Percentiles rank a stretch among this genome's conserved stretches.
Evolutionary conservation across 2,797 vertebrate genomes (phyloP).

Genomic region (Ctenopoma multispine): DNA sequence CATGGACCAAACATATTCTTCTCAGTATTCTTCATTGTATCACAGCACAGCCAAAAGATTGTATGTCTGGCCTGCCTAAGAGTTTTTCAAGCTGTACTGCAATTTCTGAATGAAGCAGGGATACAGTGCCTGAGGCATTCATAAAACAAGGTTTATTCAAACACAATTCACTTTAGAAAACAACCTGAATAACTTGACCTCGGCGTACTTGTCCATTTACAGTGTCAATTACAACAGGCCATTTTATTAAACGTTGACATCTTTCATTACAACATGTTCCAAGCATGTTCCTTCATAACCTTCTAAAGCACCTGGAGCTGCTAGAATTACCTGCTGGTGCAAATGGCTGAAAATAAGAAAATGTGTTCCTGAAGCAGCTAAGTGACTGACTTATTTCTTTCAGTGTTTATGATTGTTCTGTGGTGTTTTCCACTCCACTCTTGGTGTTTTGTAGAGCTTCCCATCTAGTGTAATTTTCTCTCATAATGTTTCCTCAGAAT

Average conservation of each 20-base stretch:
- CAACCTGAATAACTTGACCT: constrained; percentile 3
- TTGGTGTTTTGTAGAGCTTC: background rate
- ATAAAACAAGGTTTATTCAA: background rate
- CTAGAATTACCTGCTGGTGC: background rate
- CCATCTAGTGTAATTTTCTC: too few species aligned
- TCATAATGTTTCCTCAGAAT: background rate
- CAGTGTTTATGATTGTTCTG: background rate
- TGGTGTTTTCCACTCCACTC: background rate
- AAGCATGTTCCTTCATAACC: constrained; percentile 6
- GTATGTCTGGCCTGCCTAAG: constrained; percentile 4
- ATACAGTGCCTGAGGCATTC: constrained; percentile 2
- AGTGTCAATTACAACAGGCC: background rate
- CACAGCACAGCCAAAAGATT: constrained; percentile 3
- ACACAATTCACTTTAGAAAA: background rate
- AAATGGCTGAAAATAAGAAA: constrained; percentile 1
- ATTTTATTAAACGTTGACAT: constrained; percentile 26
- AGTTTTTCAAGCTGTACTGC: constrained; percentile 4
- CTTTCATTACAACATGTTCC: background rate
- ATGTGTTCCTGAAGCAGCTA: background rate
- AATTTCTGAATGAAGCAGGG: constrained; percentile 3
- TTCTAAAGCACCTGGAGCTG: background rate
- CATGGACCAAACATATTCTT: constrained; percentile 22
- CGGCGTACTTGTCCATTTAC: constrained; percentile 3
- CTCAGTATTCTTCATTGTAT: constrained; percentile 7
- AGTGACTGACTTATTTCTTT: background rate